Percentiles rank a stretch among this genome's conserved stretches.
phyloP scores from a whole-genome alignment of 64 coral and sea anemone genomes.

The Stylophora pistillata region DNA sequence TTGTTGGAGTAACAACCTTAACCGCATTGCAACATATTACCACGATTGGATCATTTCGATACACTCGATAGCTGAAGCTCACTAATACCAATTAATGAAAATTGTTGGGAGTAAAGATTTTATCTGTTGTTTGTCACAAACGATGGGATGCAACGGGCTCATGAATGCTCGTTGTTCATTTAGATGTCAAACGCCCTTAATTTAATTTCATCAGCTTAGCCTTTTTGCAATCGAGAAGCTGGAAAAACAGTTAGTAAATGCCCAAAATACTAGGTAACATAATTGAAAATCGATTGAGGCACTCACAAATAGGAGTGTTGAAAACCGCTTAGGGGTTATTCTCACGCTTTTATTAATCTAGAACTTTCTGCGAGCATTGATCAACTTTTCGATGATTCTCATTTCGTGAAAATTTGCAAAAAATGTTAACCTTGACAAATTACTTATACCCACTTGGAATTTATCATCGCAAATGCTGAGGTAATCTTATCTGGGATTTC shows the following conservation, averaged over 20 bases:
- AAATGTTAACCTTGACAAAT: constrained; percentile 25
- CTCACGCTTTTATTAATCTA: neutral
- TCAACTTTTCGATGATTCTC: constrained; percentile 1
- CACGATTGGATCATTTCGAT: neutral
- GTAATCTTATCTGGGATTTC: neutral
- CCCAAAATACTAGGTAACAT: neutral
- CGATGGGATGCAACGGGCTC: too few species aligned
- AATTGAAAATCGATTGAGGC: constrained; percentile 5
- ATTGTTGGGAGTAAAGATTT: too few species aligned
- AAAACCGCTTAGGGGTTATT: neutral
- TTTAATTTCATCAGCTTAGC: too few species aligned
- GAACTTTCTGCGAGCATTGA: constrained; percentile 22
- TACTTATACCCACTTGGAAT: constrained; percentile 16
- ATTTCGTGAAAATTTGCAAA: constrained; percentile 42
- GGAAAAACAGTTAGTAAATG: neutral
- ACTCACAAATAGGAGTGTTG: constrained; percentile 6
- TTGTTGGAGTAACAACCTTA: neutral
- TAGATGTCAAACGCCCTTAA: too few species aligned
- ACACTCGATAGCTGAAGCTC: neutral
- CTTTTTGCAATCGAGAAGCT: neutral
- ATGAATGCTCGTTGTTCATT: too few species aligned
- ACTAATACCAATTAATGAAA: too few species aligned
- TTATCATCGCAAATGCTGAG: neutral
- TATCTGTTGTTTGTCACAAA: too few species aligned
- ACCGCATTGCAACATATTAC: neutral